phyloP scores from a whole-genome alignment of 2,113 vertebrate species.

The Cyanoderma ruficeps region DNA sequence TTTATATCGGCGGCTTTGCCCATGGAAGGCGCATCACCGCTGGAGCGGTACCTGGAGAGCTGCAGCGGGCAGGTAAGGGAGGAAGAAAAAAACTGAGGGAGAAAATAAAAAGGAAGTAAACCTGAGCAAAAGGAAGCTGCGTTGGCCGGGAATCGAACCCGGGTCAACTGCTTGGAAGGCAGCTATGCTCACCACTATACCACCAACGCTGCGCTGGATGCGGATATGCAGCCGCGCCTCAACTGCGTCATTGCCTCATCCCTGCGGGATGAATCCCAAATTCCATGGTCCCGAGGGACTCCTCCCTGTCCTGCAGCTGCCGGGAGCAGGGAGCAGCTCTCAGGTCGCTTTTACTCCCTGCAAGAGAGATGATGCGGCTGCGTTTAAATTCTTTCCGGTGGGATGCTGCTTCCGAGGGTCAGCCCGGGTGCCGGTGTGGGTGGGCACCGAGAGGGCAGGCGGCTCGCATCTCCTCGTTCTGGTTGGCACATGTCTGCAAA shows the following conservation, averaged over 20 bases:
- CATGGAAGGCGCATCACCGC: conserved; percentile 66
- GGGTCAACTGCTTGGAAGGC: conserved; percentile 80
- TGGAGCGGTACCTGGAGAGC: conserved; percentile 82
- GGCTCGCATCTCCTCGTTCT: fast-evolving
- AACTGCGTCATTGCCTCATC: fast-evolving
- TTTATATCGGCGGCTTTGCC: fast-evolving
- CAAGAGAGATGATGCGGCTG: fast-evolving
- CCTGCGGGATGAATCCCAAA: fast-evolving
- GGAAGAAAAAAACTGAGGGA: fast-evolving
- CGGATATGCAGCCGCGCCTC: fast-evolving
- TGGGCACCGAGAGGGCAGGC: fast-evolving
- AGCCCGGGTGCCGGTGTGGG: fast-evolving
- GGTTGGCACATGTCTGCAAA: neutral
- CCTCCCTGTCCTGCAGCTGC: fast-evolving
- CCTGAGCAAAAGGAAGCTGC: fast-evolving
- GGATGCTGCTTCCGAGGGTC: fast-evolving
- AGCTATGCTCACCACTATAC: conserved; percentile 84
- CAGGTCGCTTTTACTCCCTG: fast-evolving
- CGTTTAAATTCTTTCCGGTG: fast-evolving
- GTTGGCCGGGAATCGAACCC: conserved; percentile 70
- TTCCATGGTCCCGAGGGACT: fast-evolving
- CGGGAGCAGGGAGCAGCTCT: fast-evolving
- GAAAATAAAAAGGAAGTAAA: fast-evolving
- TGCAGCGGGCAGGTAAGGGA: conserved; percentile 30
- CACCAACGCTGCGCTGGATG: neutral